Evolutionary conservation across 2,797 vertebrate species (phyloP), one percentile per base, ranked within the genome.

Genomic region (Pachyuromys duprasi): DNA sequence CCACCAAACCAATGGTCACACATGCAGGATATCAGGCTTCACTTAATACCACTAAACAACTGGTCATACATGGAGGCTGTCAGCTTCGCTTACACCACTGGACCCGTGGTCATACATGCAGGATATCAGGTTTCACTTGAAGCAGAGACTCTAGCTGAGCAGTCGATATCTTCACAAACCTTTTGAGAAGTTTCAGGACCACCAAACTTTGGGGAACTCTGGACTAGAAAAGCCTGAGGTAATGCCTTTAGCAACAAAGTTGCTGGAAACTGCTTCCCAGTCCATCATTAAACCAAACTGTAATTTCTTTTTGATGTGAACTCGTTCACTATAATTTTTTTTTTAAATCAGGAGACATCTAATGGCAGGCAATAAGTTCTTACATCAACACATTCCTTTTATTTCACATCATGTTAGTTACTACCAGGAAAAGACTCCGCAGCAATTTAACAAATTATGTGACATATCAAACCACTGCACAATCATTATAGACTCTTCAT

Each of bases 261-360:
- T 70, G 49, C 9, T 94, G 74, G 8, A 84, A 84, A 82, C 2
- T 20, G 12, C 53, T 70, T 65, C 63, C 76, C 4, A 45, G 33
- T 65, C 26, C 6, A 20, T 72, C 14, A 26, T 24, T 88, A 86
- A 84, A 79, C 26, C 31, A 93, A 84, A 92, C 20, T 72, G 22
- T 33, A 8, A n/a, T 89, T 78, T 82, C 57, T 83, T 79, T 87
- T 88, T 26, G 55, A 28, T 91, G 70, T 82, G 82, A 92, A 39
- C 33, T n/a, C 49, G 63, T 86, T 93, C 83, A 18, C 22, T 33
- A 36, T 74, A 60, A 94, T 45, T 67, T 62, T 67, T n/a, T 33
- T n/a, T n/a, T 36, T 45, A 45, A 14, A 33, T 90, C 63, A 86
- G 36, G 69, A 49, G 17, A 36, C 36, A 70, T 80, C 17, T n/a